Evolutionary conservation across 2,113 vertebrate genomes (phyloP).

Genomic region (Columba livia): DNA sequence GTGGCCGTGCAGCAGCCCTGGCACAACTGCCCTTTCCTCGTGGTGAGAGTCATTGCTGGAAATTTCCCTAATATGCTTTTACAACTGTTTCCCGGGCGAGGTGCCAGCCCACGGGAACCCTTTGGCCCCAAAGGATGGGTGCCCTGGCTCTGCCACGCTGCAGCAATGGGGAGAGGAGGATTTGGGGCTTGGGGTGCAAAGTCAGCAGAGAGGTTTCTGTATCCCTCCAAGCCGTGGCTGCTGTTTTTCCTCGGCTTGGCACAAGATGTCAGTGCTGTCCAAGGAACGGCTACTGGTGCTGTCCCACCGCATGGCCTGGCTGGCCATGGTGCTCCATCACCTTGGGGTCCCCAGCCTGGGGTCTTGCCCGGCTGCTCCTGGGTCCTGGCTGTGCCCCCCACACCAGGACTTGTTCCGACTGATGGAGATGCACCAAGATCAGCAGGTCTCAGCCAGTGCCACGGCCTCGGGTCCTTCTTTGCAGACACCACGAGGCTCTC

Average conservation of each 20-base stretch:
- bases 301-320: accelerated
- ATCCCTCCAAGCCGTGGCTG: accelerated
- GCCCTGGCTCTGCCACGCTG: neutral
- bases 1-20: neutral
- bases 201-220: accelerated
- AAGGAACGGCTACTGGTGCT: neutral
- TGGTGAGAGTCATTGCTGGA: accelerated
- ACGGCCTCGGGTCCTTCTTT: neutral
- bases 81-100: accelerated
- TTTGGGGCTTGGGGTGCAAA: neutral
- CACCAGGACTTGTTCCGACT: accelerated
- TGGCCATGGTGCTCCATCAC: accelerated
- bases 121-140: accelerated
- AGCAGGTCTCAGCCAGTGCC: neutral
- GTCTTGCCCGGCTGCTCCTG: neutral
- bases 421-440: accelerated
- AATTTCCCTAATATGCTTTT: neutral
- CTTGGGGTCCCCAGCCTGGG: neutral
- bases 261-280: conserved; percentile 60
- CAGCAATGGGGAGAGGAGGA: accelerated
- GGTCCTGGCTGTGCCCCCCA: too few species aligned
- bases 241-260: neutral
- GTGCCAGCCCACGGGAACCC: neutral
- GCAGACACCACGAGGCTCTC: neutral
- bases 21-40: accelerated